Conservation (phyloP, 2,888 invertebrate species). For the Matsumyia berberina region DNA sequence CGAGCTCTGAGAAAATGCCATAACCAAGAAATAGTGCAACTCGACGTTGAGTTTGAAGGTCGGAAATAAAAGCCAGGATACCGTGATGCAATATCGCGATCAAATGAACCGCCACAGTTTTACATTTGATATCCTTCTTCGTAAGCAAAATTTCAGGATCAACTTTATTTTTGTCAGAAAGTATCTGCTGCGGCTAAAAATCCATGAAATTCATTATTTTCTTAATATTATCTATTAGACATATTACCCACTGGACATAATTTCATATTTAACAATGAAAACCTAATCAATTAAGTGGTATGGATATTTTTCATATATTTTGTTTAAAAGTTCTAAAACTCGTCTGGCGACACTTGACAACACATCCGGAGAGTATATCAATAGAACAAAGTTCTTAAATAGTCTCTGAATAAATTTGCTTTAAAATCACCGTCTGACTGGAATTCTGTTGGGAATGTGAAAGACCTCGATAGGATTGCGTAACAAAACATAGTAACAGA, state of each 20-base stretch:
- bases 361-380: neutral
- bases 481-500: conserved; percentile 4
- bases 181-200: no score
- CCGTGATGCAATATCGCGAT: no score
- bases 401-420: conserved; percentile 37
- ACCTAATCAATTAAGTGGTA: neutral
- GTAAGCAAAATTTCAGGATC: no score
- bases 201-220: no score
- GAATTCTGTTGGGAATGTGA: conserved; percentile 11
- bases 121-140: no score
- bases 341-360: conserved; percentile 4
- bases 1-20: no score
- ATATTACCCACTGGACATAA: neutral
- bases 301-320: neutral
- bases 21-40: no score
- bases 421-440: conserved; percentile 15
- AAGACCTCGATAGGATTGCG: conserved; percentile 40
- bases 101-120: no score
- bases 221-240: no score
- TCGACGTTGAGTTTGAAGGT: no score
- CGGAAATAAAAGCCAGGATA: no score
- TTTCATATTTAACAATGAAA: neutral
- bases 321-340: neutral
- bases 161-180: no score
- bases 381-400: conserved; percentile 1